Base-by-base conservation (phyloP, 1,140 invertebrate species). In the Drosophila gunungcola region DNA sequence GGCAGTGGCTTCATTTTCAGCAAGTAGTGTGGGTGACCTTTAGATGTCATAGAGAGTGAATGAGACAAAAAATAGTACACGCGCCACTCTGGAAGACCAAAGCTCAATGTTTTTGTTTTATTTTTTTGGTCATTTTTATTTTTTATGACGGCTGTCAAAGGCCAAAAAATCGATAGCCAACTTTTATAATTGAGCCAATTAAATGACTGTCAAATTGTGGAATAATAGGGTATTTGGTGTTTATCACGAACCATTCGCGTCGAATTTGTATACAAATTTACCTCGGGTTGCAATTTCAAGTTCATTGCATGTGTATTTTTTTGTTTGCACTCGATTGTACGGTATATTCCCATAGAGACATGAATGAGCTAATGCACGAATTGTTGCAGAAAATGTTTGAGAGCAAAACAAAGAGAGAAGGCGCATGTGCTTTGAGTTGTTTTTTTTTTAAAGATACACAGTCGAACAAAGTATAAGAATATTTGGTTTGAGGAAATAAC, bases 31-130 rank as follows among this genome's bases (percentile, higher is more conserved):
- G 62, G 45, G 48, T 88, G 84, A 88, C 84, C 84, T 88, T 88
- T 89, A 84, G 56, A 89, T 88, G 84, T 84, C 84, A 88, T 80
- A 88, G 73, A 43, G 54, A 60, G 76, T 48, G 60, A 56, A 13
- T 80, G 32, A 51, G 43, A 58, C 27, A 21, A 54, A 29, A 12
- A 32, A 42, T n/a, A 29, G 16, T 21, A 62, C 75, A 80, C 78
- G 74, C 74, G 83, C 69, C 65, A 32, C 54, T 48, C 72, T 88
- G 83, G 83, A 86, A 82, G 70, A 76, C 70, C 79, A 76, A 88
- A 89, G 76, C 76, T 84, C 68, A 67, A 45, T 41, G 16, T 51
- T 62, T 29, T 55, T 63, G 21, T 48, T 38, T 3, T 13, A 25
- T 36, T 45, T 56, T 51, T 21, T 65, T 7, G 9, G 25, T 25